phyloP scores from a whole-genome alignment of 2,888 invertebrate species.

The Stenotaenia linearis region DNA sequence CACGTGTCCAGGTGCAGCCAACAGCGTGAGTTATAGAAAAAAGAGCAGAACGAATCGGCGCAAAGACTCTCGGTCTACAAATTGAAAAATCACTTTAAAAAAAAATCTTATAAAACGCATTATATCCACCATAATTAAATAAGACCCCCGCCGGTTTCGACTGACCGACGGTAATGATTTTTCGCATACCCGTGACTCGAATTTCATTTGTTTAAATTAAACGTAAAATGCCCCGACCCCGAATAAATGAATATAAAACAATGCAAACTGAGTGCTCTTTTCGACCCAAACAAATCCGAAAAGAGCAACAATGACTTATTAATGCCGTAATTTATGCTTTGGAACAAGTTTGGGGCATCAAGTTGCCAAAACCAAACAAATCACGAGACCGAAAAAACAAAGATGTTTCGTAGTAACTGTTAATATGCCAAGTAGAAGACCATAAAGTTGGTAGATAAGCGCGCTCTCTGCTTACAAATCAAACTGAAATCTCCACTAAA shows the following conservation, averaged over 20 bases:
- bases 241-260: slow-evolving; percentile 9
- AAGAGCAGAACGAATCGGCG: not conserved
- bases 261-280: not conserved
- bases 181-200: slow-evolving; percentile 7
- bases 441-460: slow-evolving; percentile 15
- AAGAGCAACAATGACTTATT: not conserved
- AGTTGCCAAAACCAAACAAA: not conserved
- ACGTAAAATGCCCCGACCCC: not conserved
- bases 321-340: not conserved
- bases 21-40: not conserved
- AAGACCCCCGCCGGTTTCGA: not conserved
- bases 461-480: slow-evolving; percentile 20
- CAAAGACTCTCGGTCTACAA: not conserved
- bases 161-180: not conserved
- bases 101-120: not conserved
- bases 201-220: slow-evolving; percentile 17
- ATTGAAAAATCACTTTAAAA: not conserved
- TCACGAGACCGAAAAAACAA: not conserved
- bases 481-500: not conserved
- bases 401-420: not conserved
- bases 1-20: slow-evolving; percentile 8
- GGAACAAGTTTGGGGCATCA: no score
- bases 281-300: not conserved
- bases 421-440: slow-evolving; percentile 5
- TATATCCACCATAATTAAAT: not conserved